Evolutionary conservation across 2,797 vertebrate species (phyloP).

Genomic region (Arnoldichthys spilopterus): DNA sequence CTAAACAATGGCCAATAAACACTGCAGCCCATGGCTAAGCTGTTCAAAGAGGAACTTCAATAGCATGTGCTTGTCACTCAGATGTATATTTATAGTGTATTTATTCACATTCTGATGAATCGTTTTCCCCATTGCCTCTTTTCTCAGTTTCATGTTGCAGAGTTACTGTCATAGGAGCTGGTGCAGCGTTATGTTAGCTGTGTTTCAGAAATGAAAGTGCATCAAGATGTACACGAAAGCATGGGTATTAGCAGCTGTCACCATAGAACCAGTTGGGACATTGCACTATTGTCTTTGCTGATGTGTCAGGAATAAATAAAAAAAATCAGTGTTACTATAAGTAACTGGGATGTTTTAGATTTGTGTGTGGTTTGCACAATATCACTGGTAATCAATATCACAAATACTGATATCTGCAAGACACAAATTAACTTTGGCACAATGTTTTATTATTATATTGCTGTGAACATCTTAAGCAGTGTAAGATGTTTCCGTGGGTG

Average conservation of each 20-base stretch:
- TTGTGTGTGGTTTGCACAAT: background rate
- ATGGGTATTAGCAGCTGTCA: conserved; percentile 41
- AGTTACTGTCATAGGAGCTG: conserved; percentile 46
- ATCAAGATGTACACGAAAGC: conserved; percentile 27
- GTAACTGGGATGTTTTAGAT: conserved; percentile 2
- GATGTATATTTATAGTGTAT: conserved; percentile 55
- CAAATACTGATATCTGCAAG: background rate
- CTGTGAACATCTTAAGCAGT: background rate
- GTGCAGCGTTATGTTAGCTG: conserved; percentile 10
- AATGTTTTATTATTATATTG: background rate
- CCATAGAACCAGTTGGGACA: conserved; percentile 29
- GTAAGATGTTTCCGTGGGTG: background rate
- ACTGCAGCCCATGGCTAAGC: conserved; percentile 41
- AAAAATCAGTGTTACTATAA: conserved; percentile 1
- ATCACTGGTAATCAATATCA: background rate
- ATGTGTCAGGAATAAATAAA: conserved; percentile 18
- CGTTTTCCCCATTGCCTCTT: conserved; percentile 47
- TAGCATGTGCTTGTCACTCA: conserved; percentile 56
- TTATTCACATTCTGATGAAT: conserved; percentile 52
- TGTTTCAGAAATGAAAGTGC: conserved; percentile 28
- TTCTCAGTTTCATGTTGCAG: conserved; percentile 31
- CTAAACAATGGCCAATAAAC: conserved; percentile 63
- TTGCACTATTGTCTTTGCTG: conserved; percentile 20
- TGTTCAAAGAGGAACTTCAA: conserved; percentile 56
- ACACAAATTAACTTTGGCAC: background rate